These are phyloP conservation scores for Tiliqua scincoides DNA, from an alignment of 2,113 vertebrate genomes.

Conservation along the genomic window DNA sequence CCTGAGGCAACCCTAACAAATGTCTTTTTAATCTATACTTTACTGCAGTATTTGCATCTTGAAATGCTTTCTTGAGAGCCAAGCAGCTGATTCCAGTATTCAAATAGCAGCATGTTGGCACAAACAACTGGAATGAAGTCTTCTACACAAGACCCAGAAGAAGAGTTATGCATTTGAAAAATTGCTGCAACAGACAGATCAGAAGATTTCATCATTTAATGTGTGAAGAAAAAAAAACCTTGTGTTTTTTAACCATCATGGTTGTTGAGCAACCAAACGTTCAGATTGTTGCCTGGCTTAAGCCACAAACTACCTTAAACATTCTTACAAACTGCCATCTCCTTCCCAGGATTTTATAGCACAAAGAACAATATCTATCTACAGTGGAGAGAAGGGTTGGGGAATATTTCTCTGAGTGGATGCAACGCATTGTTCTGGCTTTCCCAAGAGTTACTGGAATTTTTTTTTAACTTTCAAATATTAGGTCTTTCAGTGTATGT, in stretches of 20 bases:
- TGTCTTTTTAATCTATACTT: slow-evolving; percentile 46
- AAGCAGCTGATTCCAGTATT: slow-evolving; percentile 19
- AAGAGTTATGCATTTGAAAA: not conserved
- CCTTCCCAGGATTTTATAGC: not conserved
- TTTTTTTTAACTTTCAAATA: not conserved
- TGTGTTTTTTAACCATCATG: slow-evolving; percentile 17
- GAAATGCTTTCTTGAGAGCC: slow-evolving; percentile 37
- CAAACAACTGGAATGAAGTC: not conserved
- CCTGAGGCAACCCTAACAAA: slow-evolving; percentile 15
- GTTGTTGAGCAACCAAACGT: not conserved
- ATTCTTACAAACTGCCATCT: not conserved
- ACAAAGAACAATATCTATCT: not conserved
- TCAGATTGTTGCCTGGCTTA: not conserved
- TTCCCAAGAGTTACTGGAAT: not conserved
- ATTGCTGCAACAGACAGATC: slow-evolving; percentile 8
- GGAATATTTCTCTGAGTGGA: no score
- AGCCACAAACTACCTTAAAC: no score
- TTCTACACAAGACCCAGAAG: not conserved
- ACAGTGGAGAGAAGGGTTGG: no score
- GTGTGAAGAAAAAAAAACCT: accelerated
- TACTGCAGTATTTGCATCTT: slow-evolving; percentile 32
- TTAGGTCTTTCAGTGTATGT: not conserved
- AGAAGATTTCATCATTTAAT: not conserved
- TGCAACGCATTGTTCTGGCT: not conserved
- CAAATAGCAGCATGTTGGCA: slow-evolving; percentile 16